Base-by-base conservation (phyloP, 1,140 invertebrate genomes). In the Drosophila lowei region DNA sequence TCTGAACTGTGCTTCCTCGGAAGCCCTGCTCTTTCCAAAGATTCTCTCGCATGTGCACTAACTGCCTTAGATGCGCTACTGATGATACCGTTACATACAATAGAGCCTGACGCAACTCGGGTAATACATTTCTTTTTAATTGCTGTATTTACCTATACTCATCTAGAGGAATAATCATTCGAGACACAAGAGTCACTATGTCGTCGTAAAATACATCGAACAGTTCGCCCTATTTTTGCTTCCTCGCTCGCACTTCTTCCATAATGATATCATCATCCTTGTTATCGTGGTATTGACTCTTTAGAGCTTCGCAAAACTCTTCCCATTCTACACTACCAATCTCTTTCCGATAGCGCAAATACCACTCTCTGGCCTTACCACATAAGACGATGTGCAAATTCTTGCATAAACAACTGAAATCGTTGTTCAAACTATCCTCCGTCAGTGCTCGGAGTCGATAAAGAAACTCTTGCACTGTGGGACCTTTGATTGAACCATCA, bases 231-330 rank as follows among this genome's bases (percentile, higher is more conserved):
- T 21, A 38, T 18, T 28, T 38, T 41, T 55, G 53, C 7, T 55
- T 55, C 21, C 53, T 30, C 5, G 38, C 38, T 13, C 53, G 16
- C 2, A 55, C 18, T 43, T 55, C 53, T 43, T 55, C 18, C 53
- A 55, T 42, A 7, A 55, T 18, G 8, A 55, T 16, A n/a, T 55
- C 34, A 23, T 55, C 11, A 55, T 55, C 53, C 11, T 43, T 55
- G 38, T 41, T 11, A 41, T 43, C 53, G 6, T 55, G 53, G 25
- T 42, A 43, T 25, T 55, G 53, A 21, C 11, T 41, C 41, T 42
- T 43, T 11, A 43, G 18, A 6, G 53, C 34, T 41, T 41, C 16
- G 9, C 53, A 55, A 55, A 55, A 55, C 21, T 55, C 38, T 55
- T 42, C 11, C 16, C 34, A 55, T 9, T 55, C 9, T 41, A 41